Evolutionary conservation across 2,113 vertebrate species (phyloP).

Genomic region (Seriola dumerili): DNA sequence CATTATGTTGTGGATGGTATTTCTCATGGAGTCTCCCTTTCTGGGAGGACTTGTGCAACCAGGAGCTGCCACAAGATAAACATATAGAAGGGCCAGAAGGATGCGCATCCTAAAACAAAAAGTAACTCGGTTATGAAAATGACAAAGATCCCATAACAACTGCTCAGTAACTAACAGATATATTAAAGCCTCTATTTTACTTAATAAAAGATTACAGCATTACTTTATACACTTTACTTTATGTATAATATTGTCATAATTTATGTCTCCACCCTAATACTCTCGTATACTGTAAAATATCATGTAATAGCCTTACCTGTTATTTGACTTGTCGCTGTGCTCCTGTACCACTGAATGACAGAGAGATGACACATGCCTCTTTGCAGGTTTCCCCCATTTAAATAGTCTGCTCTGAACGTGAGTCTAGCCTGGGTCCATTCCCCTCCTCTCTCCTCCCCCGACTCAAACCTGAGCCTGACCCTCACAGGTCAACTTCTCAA

Average conservation of each 20-base stretch:
- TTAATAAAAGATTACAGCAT: not conserved
- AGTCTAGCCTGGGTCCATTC: constrained; percentile 12
- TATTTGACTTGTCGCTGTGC: not conserved
- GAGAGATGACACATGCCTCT: constrained; percentile 13
- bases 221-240: not conserved
- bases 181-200: not conserved
- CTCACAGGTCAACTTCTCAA: constrained; percentile 11
- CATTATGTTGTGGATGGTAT: not conserved
- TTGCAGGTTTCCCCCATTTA: constrained; percentile 47
- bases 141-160: not conserved
- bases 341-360: constrained; percentile 13
- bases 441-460: constrained; percentile 29
- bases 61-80: constrained; percentile 19
- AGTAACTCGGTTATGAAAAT: not conserved
- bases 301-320: constrained; percentile 31
- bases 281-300: not conserved
- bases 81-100: constrained; percentile 22
- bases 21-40: constrained; percentile 4
- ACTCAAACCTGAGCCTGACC: constrained; percentile 36
- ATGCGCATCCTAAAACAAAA: constrained; percentile 53
- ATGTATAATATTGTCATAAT: not conserved
- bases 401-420: constrained; percentile 41
- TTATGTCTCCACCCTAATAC: not conserved
- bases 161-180: not conserved
- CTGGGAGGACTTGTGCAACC: constrained; percentile 9